phyloP scores from a whole-genome alignment of 1,140 invertebrate species.

The Leptonema lineaticorne region DNA sequence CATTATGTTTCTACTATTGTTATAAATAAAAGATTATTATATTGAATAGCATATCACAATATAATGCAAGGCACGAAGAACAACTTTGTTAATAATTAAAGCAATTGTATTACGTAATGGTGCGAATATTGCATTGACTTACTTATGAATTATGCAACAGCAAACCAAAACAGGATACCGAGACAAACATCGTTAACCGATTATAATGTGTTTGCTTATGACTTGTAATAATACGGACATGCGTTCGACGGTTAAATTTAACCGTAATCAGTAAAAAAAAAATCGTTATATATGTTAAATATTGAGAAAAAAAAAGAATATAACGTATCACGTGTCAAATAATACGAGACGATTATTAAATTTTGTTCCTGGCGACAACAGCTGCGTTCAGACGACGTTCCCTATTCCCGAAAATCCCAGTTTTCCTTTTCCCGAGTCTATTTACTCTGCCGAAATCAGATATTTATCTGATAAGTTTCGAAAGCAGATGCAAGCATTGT shows the following conservation, averaged over 20 bases:
- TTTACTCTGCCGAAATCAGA: neutral
- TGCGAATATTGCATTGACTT: too few species aligned
- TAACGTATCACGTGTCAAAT: neutral
- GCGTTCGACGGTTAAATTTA: neutral
- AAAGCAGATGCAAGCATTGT: neutral
- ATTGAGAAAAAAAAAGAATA: neutral
- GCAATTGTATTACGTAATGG: too few species aligned
- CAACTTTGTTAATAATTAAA: too few species aligned
- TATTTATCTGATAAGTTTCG: conserved; percentile 14
- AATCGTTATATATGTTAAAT: neutral
- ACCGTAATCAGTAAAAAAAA: neutral
- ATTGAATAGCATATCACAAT: too few species aligned
- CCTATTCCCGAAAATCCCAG: neutral
- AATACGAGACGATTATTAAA: conserved; percentile 8
- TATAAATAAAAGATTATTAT: too few species aligned
- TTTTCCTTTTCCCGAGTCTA: neutral
- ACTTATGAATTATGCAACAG: too few species aligned
- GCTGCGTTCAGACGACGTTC: conserved; percentile 14
- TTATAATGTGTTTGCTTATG: too few species aligned
- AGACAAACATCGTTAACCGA: too few species aligned
- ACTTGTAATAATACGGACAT: neutral
- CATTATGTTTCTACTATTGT: too few species aligned
- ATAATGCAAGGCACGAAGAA: too few species aligned
- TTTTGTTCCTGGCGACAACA: neutral
- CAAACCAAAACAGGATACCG: too few species aligned